Conservation (phyloP, 1,140 invertebrate genomes). For the Samia ricini region DNA sequence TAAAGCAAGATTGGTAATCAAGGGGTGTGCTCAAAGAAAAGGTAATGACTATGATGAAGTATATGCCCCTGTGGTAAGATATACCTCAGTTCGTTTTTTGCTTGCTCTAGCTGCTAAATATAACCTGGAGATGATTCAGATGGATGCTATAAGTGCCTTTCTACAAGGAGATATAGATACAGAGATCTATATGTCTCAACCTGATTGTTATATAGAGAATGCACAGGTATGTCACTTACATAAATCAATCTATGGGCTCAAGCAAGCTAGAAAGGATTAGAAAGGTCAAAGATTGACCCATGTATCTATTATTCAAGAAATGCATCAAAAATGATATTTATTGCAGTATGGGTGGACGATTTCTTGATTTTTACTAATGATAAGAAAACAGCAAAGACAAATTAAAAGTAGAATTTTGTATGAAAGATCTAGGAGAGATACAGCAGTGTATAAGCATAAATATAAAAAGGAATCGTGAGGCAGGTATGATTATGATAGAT, state of each 20-base stretch:
- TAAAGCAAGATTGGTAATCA: slow-evolving; percentile 24
- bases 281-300: slow-evolving; percentile 26
- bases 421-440: slow-evolving; percentile 11
- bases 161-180: slow-evolving; percentile 28
- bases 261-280: slow-evolving; percentile 33
- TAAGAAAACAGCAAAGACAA: slow-evolving; percentile 1
- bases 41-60: slow-evolving; percentile 21
- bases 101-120: slow-evolving; percentile 22
- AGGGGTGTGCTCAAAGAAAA: slow-evolving; percentile 21
- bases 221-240: slow-evolving; percentile 25
- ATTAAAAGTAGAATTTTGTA: slow-evolving; percentile 7
- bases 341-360: slow-evolving; percentile 19
- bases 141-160: slow-evolving; percentile 31
- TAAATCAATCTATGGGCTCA: slow-evolving; percentile 35
- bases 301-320: slow-evolving; percentile 26
- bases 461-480: background rate
- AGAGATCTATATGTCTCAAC: slow-evolving; percentile 32
- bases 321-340: slow-evolving; percentile 7
- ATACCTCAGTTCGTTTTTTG: slow-evolving; percentile 15
- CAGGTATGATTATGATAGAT: slow-evolving; percentile 16
- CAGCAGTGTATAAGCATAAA: slow-evolving; percentile 5
- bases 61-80: slow-evolving; percentile 17
- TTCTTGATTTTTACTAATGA: slow-evolving; percentile 5
- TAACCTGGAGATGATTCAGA: slow-evolving; percentile 27
- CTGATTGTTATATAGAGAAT: slow-evolving; percentile 19